A percentile compares a stretch with the other conserved stretches of the same genome.
Conservation (phyloP, 2,113 vertebrate species). For the Myotis brandtii region DNA sequence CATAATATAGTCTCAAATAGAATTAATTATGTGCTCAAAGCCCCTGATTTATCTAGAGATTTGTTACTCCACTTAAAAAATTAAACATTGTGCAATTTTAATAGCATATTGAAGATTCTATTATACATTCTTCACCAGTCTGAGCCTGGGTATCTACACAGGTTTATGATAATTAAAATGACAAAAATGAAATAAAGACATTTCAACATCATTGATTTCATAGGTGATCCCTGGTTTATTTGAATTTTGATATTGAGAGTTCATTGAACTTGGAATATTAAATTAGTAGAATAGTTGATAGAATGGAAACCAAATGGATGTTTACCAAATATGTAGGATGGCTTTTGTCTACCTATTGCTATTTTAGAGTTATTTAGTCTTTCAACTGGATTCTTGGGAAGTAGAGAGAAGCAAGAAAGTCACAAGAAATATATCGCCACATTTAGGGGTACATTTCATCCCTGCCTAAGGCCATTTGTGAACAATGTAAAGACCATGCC, state of each 20-base stretch:
- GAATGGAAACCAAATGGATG: constrained; percentile 3
- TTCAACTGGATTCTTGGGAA: constrained; percentile 17
- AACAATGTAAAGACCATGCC: constrained; percentile 44
- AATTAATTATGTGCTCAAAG: not conserved
- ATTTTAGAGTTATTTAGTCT: not conserved
- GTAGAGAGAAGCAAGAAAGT: not conserved
- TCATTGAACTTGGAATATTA: constrained; percentile 37
- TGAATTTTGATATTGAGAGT: not conserved
- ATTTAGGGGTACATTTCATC: constrained; percentile 10
- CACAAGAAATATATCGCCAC: not conserved
- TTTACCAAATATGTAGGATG: not conserved
- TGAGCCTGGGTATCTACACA: not conserved
- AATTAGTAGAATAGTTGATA: constrained; percentile 18
- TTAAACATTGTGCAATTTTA: constrained; percentile 1
- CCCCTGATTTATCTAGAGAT: not conserved
- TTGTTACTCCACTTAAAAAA: not conserved
- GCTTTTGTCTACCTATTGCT: constrained; percentile 24
- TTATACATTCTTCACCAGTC: constrained; percentile 1
- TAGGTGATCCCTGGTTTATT: not conserved
- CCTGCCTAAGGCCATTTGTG: constrained; percentile 38
- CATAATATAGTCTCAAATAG: not conserved
- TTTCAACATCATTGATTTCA: not conserved
- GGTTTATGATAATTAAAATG: constrained; percentile 27
- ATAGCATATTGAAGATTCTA: constrained; percentile 9
- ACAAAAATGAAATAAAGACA: constrained; percentile 32